Evolutionary conservation across 2,888 invertebrate species (phyloP), one percentile per base, ranked within the genome.

Genomic region (Bhutanitis thaidina): DNA sequence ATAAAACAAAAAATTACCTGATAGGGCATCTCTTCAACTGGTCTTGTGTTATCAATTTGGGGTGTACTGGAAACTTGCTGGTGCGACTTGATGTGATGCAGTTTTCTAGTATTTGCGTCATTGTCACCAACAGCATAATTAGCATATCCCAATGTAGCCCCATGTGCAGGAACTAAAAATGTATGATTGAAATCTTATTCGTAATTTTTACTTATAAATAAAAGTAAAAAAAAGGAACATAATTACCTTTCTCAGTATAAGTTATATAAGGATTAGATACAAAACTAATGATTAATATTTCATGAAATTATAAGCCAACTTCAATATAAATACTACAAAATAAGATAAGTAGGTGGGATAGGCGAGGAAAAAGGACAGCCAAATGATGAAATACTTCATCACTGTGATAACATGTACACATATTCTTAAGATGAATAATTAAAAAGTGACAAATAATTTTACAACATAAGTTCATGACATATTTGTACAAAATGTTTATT

Each of bases 11-110:
- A 3, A 12, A 36, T 41, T 60, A 92, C 92, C 90, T 92, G 92
- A 75, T 91, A 92, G 10, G 91, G 91, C 89, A 91, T 91, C 71
- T 92, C 91, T 67, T 92, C 92, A 48, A 81, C 62, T 12, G 84
- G 78, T 58, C 84, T 74, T 35, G 75, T 64, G 59, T 77, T 86
- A 55, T 83, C 82, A 53, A 81, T 62, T 64, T 81, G 86, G 13
- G 77, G 77, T 27, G 80, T 70, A 69, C 77, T 90, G 32, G 88
- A 76, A 27, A 83, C 87, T 77, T 78, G 91, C 77, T 72, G 92
- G 77, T 75, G 91, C 62, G 79, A 85, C 67, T 88, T 76, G 69
- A 90, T 72, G 61, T 88, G 74, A 67, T 86, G 83, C 61, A 90
- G 69, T 65, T 88, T 90, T 65, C 74, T 80, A 68, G 61, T 87